Evolutionary conservation across 2,113 vertebrate species (phyloP).

Genomic region (Oryzias melastigma): DNA sequence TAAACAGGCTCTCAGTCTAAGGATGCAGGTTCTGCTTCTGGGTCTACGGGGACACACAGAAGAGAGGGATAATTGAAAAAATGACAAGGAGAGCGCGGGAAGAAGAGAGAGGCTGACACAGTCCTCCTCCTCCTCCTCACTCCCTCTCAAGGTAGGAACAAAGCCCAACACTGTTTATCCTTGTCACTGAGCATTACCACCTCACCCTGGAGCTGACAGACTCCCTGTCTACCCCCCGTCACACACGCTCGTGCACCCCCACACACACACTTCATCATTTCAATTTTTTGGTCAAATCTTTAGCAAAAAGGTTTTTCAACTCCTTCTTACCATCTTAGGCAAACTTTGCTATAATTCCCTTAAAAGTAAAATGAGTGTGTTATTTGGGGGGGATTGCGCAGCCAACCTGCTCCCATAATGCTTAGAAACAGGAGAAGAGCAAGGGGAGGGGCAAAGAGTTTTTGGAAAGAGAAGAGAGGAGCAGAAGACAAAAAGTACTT

Average conservation of each 20-base stretch:
- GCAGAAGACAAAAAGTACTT: constrained; percentile 37
- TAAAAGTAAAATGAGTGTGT: too few relatives aligned
- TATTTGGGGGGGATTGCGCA: constrained; percentile 32
- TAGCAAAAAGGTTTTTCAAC: not conserved
- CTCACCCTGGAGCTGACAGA: constrained; percentile 57
- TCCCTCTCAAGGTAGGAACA: constrained; percentile 56
- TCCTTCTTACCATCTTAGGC: not conserved
- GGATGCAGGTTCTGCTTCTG: constrained; percentile 65
- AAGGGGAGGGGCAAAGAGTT: not conserved
- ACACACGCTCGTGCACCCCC: constrained; percentile 35
- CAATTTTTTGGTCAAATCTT: not conserved
- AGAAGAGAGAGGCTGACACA: constrained; percentile 55
- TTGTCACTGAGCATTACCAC: constrained; percentile 79
- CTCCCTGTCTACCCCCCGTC: constrained; percentile 39
- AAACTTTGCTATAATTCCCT: constrained; percentile 3
- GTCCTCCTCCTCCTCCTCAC: constrained; percentile 32
- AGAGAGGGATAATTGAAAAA: constrained; percentile 81
- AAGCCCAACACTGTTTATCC: constrained; percentile 80
- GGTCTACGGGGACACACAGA: constrained; percentile 61
- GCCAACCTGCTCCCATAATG: constrained; percentile 54
- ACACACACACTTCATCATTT: constrained; percentile 11
- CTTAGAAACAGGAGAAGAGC: constrained; percentile 36
- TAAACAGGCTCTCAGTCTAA: constrained; percentile 79
- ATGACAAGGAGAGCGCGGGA: constrained; percentile 75
- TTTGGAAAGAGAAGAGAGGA: not conserved